phyloP scores from a whole-genome alignment of 2,888 invertebrate species.

The Drosophila diplacantha region DNA sequence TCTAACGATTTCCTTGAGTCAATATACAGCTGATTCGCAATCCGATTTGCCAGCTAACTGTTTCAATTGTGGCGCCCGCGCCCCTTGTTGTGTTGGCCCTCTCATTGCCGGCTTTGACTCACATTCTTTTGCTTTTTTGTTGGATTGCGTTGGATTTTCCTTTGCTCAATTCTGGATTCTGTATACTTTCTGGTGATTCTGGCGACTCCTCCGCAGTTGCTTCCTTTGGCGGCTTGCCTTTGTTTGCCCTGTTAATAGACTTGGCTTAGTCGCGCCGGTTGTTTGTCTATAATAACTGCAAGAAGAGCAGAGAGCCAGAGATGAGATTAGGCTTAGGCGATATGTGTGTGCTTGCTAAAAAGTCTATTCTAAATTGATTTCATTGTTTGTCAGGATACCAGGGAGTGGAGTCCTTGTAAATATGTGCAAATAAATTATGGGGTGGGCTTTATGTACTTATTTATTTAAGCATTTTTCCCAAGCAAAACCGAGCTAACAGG shows the following conservation, averaged over 20 bases:
- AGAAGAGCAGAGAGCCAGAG: constrained; percentile 44
- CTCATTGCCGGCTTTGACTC: constrained; percentile 33
- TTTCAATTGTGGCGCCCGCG: constrained; percentile 37
- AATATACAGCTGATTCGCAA: constrained; percentile 68
- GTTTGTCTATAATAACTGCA: constrained; percentile 59
- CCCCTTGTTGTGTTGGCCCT: constrained; percentile 45
- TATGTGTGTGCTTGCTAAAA: constrained; percentile 46
- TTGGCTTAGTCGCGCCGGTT: constrained; percentile 42
- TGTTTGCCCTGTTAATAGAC: constrained; percentile 66
- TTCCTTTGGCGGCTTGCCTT: constrained; percentile 22
- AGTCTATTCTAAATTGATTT: constrained; percentile 46
- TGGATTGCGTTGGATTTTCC: constrained; percentile 13
- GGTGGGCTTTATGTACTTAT: constrained; percentile 11
- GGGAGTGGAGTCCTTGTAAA: constrained; percentile 13
- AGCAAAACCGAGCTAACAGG: background rate
- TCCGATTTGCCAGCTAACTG: constrained; percentile 64
- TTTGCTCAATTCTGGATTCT: background rate
- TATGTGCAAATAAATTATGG: constrained; percentile 26
- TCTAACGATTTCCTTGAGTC: constrained; percentile 71
- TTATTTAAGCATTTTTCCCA: constrained; percentile 2
- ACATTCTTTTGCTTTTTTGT: constrained; percentile 15
- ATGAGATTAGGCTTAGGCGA: constrained; percentile 43
- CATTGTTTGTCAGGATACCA: constrained; percentile 35
- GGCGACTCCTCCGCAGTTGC: constrained; percentile 7
- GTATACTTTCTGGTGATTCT: constrained; percentile 2